Conservation (phyloP, 1,140 invertebrate genomes). For the Eubasilissa regina region DNA sequence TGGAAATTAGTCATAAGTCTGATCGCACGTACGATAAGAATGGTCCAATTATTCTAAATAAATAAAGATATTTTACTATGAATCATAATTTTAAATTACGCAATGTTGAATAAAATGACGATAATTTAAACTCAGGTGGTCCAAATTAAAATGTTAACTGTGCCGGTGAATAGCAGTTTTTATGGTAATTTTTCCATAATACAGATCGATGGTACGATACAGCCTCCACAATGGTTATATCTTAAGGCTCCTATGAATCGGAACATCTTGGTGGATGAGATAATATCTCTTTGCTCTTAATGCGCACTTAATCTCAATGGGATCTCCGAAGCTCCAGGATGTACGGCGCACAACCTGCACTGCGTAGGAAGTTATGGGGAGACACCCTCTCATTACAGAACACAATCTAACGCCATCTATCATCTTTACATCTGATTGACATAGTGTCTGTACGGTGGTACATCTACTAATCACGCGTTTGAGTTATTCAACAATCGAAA, state of each 20-base stretch:
- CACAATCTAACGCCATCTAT: slow-evolving; percentile 28
- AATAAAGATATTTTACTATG: no score
- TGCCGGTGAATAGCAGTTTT: slow-evolving; percentile 37
- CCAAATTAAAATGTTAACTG: slow-evolving; percentile 9
- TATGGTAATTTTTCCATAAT: slow-evolving; percentile 44
- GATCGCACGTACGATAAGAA: no score
- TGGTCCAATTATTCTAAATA: no score
- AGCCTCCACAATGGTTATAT: slow-evolving; percentile 39
- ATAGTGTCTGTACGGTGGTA: no score
- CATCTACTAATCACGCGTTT: no score
- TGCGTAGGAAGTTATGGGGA: slow-evolving; percentile 10
- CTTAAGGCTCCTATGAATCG: slow-evolving; percentile 23
- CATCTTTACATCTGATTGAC: slow-evolving; percentile 24
- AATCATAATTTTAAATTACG: background rate
- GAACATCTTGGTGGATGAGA: slow-evolving; percentile 18
- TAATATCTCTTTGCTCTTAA: slow-evolving; percentile 34
- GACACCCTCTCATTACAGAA: slow-evolving; percentile 22
- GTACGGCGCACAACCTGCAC: background rate
- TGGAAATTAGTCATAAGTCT: no score
- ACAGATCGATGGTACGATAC: slow-evolving; percentile 38
- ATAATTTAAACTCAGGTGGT: slow-evolving; percentile 8
- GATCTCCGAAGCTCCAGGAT: slow-evolving; percentile 9
- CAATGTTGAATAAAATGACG: background rate
- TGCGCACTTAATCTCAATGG: slow-evolving; percentile 26
- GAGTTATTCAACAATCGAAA: no score